phyloP scores from a whole-genome alignment of 1,140 invertebrate genomes.

The Aphis craccivora region DNA sequence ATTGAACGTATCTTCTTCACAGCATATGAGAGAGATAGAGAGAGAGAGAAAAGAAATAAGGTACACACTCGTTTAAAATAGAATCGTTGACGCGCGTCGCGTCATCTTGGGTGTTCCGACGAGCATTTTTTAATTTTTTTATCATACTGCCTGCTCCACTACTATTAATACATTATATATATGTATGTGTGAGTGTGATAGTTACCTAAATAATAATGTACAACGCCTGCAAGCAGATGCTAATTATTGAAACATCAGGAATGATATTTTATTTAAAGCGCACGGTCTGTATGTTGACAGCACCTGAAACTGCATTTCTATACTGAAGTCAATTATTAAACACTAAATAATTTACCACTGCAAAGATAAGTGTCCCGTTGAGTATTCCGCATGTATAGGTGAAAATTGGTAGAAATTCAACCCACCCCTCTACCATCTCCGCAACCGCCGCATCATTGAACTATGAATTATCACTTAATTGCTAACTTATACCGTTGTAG shows the following conservation, averaged over 20 bases:
- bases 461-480: not conserved
- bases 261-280: conserved; percentile 29
- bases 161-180: not conserved
- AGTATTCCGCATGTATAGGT: not conserved
- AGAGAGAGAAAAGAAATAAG: not conserved
- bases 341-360: not conserved
- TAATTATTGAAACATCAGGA: conserved; percentile 25
- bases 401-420: not conserved
- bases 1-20: not conserved
- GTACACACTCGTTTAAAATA: not conserved
- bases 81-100: not conserved
- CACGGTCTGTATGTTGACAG: not conserved
- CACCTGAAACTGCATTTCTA: not conserved
- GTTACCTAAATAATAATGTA: not conserved
- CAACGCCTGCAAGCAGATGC: not conserved
- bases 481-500: not conserved
- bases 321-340: not conserved
- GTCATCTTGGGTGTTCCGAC: conserved; percentile 35
- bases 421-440: not conserved
- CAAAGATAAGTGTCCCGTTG: not conserved
- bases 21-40: not conserved
- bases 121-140: not conserved
- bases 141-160: not conserved
- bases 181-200: not conserved
- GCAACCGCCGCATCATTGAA: not conserved